Evolutionary conservation across 1,140 invertebrate species (phyloP).

Genomic region (Marisa cornuarietis): DNA sequence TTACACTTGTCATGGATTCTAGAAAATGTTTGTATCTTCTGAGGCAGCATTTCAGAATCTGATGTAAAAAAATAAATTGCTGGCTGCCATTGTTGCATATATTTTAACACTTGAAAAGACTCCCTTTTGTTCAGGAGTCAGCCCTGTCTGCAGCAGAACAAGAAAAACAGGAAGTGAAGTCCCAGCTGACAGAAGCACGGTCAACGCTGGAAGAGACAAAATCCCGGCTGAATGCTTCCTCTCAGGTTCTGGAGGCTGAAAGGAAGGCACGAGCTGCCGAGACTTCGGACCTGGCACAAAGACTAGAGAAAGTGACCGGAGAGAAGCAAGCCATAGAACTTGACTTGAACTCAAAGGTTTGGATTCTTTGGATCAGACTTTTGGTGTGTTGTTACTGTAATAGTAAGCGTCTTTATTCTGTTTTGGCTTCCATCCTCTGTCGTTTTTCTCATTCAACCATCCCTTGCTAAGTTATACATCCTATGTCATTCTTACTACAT

Average conservation of each 20-base stretch:
- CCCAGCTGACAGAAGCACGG: slow-evolving; percentile 25
- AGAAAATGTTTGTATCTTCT: too few relatives aligned
- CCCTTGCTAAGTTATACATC: too few relatives aligned
- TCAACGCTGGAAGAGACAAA: slow-evolving; percentile 34
- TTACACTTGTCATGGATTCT: too few relatives aligned
- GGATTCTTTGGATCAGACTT: background rate
- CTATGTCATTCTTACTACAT: too few relatives aligned
- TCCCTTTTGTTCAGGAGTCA: slow-evolving; percentile 12
- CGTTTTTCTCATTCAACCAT: too few relatives aligned
- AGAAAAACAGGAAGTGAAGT: slow-evolving; percentile 31
- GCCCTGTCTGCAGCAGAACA: slow-evolving; percentile 29
- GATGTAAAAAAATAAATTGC: too few relatives aligned
- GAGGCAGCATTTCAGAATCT: too few relatives aligned
- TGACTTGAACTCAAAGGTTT: slow-evolving; percentile 30
- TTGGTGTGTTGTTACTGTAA: too few relatives aligned
- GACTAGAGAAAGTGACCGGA: slow-evolving; percentile 30
- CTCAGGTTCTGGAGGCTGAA: slow-evolving; percentile 38
- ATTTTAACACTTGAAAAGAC: too few relatives aligned
- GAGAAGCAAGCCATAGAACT: slow-evolving; percentile 32
- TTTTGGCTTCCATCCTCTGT: too few relatives aligned
- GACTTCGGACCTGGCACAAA: slow-evolving; percentile 31
- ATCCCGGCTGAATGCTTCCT: slow-evolving; percentile 23
- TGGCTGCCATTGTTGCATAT: too few relatives aligned
- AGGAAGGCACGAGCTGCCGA: slow-evolving; percentile 35
- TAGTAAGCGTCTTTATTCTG: too few relatives aligned